Evolutionary conservation across 2,797 vertebrate species (phyloP).

Genomic region (Acridotheres tristis): DNA sequence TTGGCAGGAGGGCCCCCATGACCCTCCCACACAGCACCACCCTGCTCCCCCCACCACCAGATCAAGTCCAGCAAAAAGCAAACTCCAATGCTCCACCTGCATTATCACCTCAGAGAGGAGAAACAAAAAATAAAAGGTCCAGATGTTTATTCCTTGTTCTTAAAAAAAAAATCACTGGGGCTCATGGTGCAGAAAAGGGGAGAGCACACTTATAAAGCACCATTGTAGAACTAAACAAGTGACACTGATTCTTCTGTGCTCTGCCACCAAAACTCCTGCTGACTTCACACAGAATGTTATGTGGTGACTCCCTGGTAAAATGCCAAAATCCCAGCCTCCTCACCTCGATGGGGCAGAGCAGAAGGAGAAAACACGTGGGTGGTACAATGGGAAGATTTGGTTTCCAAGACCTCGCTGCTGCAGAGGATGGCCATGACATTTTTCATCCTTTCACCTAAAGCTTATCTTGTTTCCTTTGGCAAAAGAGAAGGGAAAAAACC

Average conservation of each 20-base stretch:
- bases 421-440: rapidly evolving
- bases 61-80: not conserved
- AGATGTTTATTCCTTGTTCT: not conserved
- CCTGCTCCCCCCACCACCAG: not conserved
- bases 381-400: not conserved
- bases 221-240: not conserved
- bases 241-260: not conserved
- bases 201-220: not conserved
- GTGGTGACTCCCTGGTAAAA: not conserved
- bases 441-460: not conserved
- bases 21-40: not conserved
- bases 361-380: rapidly evolving
- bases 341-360: rapidly evolving
- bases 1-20: not conserved
- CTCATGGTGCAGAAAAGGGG: not conserved
- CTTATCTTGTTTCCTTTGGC: not conserved
- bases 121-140: not conserved
- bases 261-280: not conserved
- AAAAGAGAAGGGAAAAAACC: not conserved
- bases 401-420: rapidly evolving
- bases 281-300: not conserved
- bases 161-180: not conserved
- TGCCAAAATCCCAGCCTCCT: not conserved
- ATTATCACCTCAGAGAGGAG: not conserved
- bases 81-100: not conserved